Evolutionary conservation across 2,113 vertebrate genomes (phyloP).

Genomic region (Lampris megalopsis): DNA sequence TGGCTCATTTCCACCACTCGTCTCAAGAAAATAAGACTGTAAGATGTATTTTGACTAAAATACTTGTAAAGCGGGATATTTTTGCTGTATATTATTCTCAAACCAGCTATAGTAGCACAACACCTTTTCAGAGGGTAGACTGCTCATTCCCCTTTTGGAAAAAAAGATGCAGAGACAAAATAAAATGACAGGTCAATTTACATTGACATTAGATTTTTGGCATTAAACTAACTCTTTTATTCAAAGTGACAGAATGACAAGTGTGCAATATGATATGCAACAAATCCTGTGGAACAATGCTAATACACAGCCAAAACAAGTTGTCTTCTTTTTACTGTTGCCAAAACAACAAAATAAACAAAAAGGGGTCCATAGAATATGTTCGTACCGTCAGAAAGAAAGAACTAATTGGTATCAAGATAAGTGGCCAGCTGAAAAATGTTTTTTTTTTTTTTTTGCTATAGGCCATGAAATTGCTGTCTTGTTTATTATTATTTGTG

Average conservation of each 20-base stretch:
- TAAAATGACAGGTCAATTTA: background rate
- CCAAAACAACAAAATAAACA: no score
- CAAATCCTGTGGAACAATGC: no score
- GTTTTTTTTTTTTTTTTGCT: background rate
- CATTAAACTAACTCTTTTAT: background rate
- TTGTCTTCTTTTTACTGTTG: no score
- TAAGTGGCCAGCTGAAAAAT: constrained; percentile 1
- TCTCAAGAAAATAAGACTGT: no score
- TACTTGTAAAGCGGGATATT: no score
- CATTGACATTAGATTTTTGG: background rate
- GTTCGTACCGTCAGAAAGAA: constrained; percentile 37
- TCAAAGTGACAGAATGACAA: background rate
- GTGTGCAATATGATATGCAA: no score
- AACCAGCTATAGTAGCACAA: no score
- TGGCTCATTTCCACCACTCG: no score
- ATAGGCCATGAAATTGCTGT: background rate
- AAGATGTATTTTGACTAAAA: no score
- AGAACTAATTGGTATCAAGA: constrained; percentile 2
- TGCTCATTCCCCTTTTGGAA: background rate
- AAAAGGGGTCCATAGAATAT: constrained; percentile 9
- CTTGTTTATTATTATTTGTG: background rate
- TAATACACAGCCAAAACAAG: no score
- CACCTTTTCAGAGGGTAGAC: background rate
- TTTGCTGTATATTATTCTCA: no score
- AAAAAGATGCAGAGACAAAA: background rate